A percentile compares a stretch with the other conserved stretches of the same genome.
Evolutionary conservation across 2,888 invertebrate genomes (phyloP).

Genomic region (Oscheius sp.): DNA sequence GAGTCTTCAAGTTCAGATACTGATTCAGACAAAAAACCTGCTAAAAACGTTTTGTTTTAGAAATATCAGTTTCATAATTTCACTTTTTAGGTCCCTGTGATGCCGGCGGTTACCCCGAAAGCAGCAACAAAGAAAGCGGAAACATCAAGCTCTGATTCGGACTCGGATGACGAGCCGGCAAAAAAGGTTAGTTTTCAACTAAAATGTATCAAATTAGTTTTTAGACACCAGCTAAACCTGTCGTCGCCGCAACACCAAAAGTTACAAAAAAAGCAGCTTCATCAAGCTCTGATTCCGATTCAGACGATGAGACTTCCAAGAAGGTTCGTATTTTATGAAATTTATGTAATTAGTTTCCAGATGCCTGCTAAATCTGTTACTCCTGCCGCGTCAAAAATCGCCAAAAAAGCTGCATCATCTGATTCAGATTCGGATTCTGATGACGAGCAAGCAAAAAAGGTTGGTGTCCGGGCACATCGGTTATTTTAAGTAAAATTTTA

Average conservation of each 20-base stretch:
- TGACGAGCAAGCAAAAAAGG: background rate
- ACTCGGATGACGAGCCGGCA: conserved; percentile 33
- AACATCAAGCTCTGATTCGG: conserved; percentile 19
- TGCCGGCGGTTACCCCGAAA: background rate
- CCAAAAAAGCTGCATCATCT: conserved; percentile 19
- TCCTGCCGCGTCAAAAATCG: conserved; percentile 21
- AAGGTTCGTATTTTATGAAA: background rate
- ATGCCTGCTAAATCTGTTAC: conserved; percentile 40
- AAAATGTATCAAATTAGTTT: background rate
- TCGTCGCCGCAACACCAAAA: background rate
- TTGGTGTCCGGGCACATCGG: background rate
- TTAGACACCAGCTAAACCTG: conserved; percentile 1
- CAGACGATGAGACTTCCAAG: background rate
- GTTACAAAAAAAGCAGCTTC: background rate
- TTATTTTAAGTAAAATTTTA: background rate
- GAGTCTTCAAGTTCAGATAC: conserved; percentile 6
- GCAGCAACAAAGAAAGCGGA: conserved; percentile 19
- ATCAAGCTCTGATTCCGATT: background rate
- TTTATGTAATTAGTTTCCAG: background rate
- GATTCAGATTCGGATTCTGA: conserved; percentile 9
- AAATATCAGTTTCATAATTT: no score
- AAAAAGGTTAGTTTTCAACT: conserved; percentile 17
- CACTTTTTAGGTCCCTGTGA: background rate
- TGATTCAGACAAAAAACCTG: conserved; percentile 15
- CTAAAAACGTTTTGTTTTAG: conserved; percentile 24